These are phyloP conservation scores for Toxotes chatareus DNA, from an alignment of 2,113 vertebrate species.

Conservation along the genomic window DNA sequence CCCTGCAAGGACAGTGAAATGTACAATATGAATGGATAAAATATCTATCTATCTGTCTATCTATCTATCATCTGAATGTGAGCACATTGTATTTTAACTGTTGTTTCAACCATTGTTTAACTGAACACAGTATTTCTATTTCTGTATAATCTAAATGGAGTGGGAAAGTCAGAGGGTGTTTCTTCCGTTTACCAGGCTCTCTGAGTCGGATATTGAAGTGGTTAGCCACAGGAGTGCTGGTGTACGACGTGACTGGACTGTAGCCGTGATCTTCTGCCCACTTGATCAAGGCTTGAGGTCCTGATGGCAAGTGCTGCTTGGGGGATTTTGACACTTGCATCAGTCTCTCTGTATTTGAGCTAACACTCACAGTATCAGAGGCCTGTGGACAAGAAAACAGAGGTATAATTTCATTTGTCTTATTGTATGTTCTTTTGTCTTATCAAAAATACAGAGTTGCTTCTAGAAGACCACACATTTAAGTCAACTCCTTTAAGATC, in stretches of 20 bases:
- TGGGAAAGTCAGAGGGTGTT: not conserved
- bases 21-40: not conserved
- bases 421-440: not conserved
- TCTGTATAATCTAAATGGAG: not conserved
- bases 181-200: slow-evolving; percentile 85
- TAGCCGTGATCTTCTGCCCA: slow-evolving; percentile 89
- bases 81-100: not conserved
- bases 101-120: not conserved
- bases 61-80: too few species aligned
- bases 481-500: not conserved
- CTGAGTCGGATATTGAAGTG: slow-evolving; percentile 90
- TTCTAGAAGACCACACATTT: not conserved
- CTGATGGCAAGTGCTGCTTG: slow-evolving; percentile 86
- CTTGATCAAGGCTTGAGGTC: slow-evolving; percentile 87
- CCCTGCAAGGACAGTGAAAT: slow-evolving; percentile 7
- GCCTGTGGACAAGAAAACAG: slow-evolving; percentile 80
- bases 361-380: slow-evolving; percentile 90
- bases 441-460: not conserved
- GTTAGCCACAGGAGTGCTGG: slow-evolving; percentile 91
- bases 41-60: too few species aligned
- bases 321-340: slow-evolving; percentile 72
- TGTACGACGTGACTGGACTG: slow-evolving; percentile 91
- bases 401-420: not conserved
- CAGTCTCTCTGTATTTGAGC: slow-evolving; percentile 60
- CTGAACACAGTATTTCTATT: not conserved